Evolutionary conservation across 1,140 invertebrate genomes (phyloP).

Genomic region (Leptinotarsa undecemlineata): DNA sequence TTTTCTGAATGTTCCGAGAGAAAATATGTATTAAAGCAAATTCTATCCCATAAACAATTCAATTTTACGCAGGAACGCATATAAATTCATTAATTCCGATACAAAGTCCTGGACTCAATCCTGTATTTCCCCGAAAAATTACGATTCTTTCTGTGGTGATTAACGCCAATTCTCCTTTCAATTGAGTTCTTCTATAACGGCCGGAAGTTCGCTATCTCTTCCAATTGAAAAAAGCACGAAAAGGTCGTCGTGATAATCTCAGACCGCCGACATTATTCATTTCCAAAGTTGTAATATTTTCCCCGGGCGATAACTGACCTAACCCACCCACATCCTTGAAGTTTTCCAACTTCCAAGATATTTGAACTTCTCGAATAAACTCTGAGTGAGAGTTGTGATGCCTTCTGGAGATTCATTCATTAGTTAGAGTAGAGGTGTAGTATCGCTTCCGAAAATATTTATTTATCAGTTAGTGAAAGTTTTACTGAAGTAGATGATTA

Average conservation of each 20-base stretch:
- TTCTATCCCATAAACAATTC: too few species aligned
- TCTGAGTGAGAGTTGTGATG: not conserved
- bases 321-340: slow-evolving; percentile 36
- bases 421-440: not conserved
- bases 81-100: too few species aligned
- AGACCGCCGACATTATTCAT: slow-evolving; percentile 24
- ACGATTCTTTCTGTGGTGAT: not conserved
- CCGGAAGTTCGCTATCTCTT: not conserved
- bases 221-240: slow-evolving; percentile 9
- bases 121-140: not conserved
- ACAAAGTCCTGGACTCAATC: not conserved
- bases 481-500: too few species aligned
- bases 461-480: too few species aligned
- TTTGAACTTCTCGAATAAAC: slow-evolving; percentile 32
- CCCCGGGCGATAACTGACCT: slow-evolving; percentile 29
- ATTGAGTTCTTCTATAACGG: not conserved
- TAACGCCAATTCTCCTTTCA: not conserved
- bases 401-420: slow-evolving; percentile 5
- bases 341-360: slow-evolving; percentile 37
- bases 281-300: slow-evolving; percentile 26
- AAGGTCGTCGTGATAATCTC: slow-evolving; percentile 13
- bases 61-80: too few species aligned
- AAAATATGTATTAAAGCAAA: too few species aligned
- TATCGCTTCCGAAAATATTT: not conserved
- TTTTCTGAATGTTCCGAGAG: too few species aligned